phyloP scores from a whole-genome alignment of 2,888 invertebrate species.

The Schizotus pectinicornis region DNA sequence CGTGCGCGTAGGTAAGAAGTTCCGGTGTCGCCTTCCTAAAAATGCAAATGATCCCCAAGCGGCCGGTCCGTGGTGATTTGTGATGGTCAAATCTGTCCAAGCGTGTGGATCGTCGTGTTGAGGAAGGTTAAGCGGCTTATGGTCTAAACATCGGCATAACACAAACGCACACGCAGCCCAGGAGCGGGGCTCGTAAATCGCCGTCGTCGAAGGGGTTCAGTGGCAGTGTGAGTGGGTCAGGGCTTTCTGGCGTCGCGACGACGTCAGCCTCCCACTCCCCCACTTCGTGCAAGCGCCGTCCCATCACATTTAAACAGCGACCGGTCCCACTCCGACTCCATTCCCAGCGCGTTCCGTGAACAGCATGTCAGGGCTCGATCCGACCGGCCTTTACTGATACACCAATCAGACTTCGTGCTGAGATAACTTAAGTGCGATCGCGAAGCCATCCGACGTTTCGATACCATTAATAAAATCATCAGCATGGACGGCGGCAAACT shows the following conservation, averaged over 20 bases:
- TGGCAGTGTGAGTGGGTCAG: slow-evolving; percentile 58
- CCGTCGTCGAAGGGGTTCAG: slow-evolving; percentile 49
- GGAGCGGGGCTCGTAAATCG: slow-evolving; percentile 10
- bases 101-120: slow-evolving; percentile 9
- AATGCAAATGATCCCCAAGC: too few species aligned
- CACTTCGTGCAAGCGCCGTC: slow-evolving; percentile 35
- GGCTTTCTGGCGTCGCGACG: slow-evolving; percentile 54
- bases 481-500: slow-evolving; percentile 57
- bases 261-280: slow-evolving; percentile 38
- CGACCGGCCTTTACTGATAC: slow-evolving; percentile 53
- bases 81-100: too few species aligned
- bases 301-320: slow-evolving; percentile 48
- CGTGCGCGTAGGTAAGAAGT: too few species aligned
- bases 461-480: slow-evolving; percentile 11
- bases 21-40: too few species aligned
- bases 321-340: slow-evolving; percentile 43
- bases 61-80: too few species aligned
- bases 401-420: slow-evolving; percentile 26
- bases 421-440: slow-evolving; percentile 12
- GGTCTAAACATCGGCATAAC: neutral
- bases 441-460: slow-evolving; percentile 2
- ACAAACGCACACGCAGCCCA: neutral
- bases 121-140: slow-evolving; percentile 17
- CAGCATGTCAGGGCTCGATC: slow-evolving; percentile 55
- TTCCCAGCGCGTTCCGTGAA: slow-evolving; percentile 40